A percentile compares a stretch with the other conserved stretches of the same genome.
phyloP scores from a whole-genome alignment of 1,140 invertebrate genomes.

The Euwallacea fornicatus region DNA sequence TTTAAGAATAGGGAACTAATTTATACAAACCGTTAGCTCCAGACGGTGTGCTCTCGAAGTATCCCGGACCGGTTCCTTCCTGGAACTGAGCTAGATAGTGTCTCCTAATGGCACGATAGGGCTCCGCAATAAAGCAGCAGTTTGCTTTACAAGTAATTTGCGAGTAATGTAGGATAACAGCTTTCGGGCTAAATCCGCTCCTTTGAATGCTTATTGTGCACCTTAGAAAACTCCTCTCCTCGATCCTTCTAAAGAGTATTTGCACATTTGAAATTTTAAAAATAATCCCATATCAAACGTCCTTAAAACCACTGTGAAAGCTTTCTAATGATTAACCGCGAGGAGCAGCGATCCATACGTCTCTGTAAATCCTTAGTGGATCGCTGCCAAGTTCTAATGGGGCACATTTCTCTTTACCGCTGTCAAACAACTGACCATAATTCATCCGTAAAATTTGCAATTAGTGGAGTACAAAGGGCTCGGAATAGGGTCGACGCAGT shows the following conservation, averaged over 20 bases:
- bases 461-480: slow-evolving; percentile 7
- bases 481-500: neutral
- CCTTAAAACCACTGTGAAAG: neutral
- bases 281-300: neutral
- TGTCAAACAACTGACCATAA: slow-evolving; percentile 12
- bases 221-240: neutral
- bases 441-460: slow-evolving; percentile 15
- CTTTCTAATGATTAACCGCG: neutral
- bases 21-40: too few species aligned
- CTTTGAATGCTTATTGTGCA: neutral
- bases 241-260: neutral
- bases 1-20: too few species aligned
- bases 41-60: neutral
- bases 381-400: slow-evolving; percentile 12
- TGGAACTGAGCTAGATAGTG: neutral
- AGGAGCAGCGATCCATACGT: neutral
- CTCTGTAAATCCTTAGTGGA: slow-evolving; percentile 9
- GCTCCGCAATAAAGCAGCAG: slow-evolving; percentile 6
- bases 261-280: neutral
- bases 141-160: slow-evolving; percentile 15
- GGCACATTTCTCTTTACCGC: slow-evolving; percentile 3
- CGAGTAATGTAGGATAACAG: slow-evolving; percentile 5
- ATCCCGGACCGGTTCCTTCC: neutral
- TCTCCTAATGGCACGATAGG: slow-evolving; percentile 12
- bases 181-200: neutral